A percentile compares a stretch with the other conserved stretches of the same genome.
Conservation (phyloP, 2,113 vertebrate genomes). For the Brienomyrus brachyistius region DNA sequence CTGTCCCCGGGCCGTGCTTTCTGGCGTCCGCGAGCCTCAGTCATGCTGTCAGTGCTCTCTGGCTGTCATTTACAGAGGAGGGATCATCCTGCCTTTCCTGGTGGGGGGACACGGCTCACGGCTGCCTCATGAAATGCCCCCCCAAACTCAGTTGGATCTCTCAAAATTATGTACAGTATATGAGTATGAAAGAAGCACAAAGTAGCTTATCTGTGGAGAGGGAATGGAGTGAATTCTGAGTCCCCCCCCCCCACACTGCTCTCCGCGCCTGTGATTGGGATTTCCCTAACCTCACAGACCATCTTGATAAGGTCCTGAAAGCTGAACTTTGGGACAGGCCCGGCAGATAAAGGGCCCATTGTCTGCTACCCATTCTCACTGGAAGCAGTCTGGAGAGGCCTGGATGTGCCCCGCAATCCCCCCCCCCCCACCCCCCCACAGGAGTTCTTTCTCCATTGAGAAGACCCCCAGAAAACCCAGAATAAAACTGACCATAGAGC, state of each 20-base stretch:
- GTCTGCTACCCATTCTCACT: constrained; percentile 34
- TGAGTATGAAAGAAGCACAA: constrained; percentile 16
- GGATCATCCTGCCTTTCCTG: not conserved
- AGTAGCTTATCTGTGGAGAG: constrained; percentile 19
- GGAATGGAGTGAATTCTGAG: constrained; percentile 27
- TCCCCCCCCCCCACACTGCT: constrained; percentile 38
- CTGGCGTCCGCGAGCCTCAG: too few relatives aligned
- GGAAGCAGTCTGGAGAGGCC: constrained; percentile 28
- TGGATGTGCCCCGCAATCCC: constrained; percentile 13
- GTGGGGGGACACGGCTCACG: not conserved
- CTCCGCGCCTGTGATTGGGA: constrained; percentile 41
- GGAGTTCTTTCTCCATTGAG: not conserved
- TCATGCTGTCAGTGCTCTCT: not conserved
- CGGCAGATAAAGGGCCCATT: constrained; percentile 46
- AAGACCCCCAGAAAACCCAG: not conserved
- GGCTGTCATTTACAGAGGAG: not conserved
- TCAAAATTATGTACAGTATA: not conserved
- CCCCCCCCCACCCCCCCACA: not conserved
- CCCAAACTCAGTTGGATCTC: not conserved
- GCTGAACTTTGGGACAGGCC: constrained; percentile 41
- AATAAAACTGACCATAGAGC: not conserved
- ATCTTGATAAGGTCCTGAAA: constrained; percentile 56
- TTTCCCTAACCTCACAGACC: constrained; percentile 49
- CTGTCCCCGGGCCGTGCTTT: not conserved
- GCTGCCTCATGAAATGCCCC: not conserved